Evolutionary conservation across 2,113 vertebrate species (phyloP).

Genomic region (Ptyas mucosa): DNA sequence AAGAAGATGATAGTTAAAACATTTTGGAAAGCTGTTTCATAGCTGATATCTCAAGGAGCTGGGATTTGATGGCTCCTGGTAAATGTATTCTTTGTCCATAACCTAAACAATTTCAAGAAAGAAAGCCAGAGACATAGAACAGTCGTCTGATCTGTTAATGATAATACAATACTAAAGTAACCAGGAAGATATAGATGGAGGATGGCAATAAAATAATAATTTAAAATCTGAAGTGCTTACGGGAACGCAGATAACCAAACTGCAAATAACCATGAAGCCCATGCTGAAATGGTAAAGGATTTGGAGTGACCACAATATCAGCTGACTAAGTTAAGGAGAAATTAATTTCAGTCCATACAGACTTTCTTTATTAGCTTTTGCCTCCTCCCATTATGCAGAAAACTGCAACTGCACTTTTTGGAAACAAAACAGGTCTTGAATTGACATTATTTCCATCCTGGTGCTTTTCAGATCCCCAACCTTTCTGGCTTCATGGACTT

Average conservation of each 20-base stretch:
- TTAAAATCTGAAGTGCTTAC: neutral
- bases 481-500: neutral
- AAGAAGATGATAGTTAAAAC: slow-evolving; percentile 3
- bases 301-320: neutral
- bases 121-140: neutral
- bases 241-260: slow-evolving; percentile 5
- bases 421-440: neutral
- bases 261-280: neutral
- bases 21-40: slow-evolving; percentile 29
- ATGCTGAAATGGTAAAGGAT: neutral
- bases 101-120: slow-evolving; percentile 19
- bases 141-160: slow-evolving; percentile 3
- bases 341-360: neutral
- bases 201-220: neutral
- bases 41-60: slow-evolving; percentile 12
- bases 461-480: neutral
- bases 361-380: neutral
- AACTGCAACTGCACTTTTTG: neutral
- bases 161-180: neutral
- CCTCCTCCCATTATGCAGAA: neutral
- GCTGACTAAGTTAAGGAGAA: neutral
- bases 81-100: slow-evolving; percentile 7
- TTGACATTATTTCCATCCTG: neutral
- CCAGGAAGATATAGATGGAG: neutral
- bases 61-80: slow-evolving; percentile 13